Evolutionary conservation across 2,888 invertebrate genomes (phyloP).

Genomic region (Xestobium rufovillosum): DNA sequence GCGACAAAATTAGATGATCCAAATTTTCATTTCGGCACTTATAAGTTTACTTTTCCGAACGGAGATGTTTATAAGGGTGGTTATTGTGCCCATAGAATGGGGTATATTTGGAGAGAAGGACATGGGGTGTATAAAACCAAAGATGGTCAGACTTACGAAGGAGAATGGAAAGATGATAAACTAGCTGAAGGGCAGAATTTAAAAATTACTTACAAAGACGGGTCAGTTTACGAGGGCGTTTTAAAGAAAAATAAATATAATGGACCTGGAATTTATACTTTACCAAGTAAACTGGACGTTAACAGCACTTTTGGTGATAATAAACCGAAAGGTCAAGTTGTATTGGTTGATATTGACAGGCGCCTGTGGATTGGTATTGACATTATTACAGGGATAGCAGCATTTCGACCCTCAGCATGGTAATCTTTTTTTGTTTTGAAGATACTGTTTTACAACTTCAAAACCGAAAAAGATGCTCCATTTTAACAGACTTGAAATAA

Average conservation of each 20-base stretch:
- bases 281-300: constrained; percentile 47
- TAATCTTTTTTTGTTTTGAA: constrained; percentile 1
- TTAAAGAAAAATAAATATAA: constrained; percentile 46
- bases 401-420: neutral
- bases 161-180: constrained; percentile 50
- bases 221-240: constrained; percentile 46
- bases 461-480: too few species aligned
- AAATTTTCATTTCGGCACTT: constrained; percentile 32
- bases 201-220: constrained; percentile 43
- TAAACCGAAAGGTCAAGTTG: constrained; percentile 43
- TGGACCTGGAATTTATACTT: constrained; percentile 46
- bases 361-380: constrained; percentile 50
- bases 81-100: constrained; percentile 50
- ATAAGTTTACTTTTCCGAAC: constrained; percentile 47
- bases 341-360: constrained; percentile 47
- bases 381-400: too few species aligned
- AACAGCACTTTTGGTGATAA: constrained; percentile 47
- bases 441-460: too few species aligned
- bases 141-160: constrained; percentile 52
- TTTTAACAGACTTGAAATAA: too few species aligned
- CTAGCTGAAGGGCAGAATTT: constrained; percentile 40
- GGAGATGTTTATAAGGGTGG: constrained; percentile 53
- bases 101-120: constrained; percentile 40
- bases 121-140: constrained; percentile 50
- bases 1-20: constrained; percentile 5